Conservation (phyloP, 1,140 invertebrate genomes). For the Drosophila parabipectinata region DNA sequence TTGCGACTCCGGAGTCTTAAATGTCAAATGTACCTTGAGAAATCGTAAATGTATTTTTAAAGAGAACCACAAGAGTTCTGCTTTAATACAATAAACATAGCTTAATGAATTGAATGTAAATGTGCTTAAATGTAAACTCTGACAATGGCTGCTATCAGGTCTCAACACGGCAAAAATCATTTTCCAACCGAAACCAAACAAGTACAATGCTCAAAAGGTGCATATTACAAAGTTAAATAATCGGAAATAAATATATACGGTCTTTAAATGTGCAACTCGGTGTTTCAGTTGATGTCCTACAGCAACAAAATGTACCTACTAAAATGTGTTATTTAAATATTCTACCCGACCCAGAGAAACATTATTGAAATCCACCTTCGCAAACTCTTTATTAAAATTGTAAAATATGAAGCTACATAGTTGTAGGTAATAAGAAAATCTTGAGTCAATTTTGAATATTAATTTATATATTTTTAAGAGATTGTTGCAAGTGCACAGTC, state of each 20-base stretch:
- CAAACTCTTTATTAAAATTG: background rate
- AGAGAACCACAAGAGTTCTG: slow-evolving; percentile 16
- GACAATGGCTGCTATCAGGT: slow-evolving; percentile 48
- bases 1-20: slow-evolving; percentile 35
- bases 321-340: slow-evolving; percentile 5
- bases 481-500: slow-evolving; percentile 38
- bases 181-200: slow-evolving; percentile 20
- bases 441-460: slow-evolving; percentile 56
- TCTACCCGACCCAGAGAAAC: background rate
- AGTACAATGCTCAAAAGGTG: slow-evolving; percentile 68
- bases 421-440: slow-evolving; percentile 35
- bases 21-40: slow-evolving; percentile 74
- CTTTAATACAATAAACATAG: slow-evolving; percentile 1
- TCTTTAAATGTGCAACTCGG: slow-evolving; percentile 44
- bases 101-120: slow-evolving; percentile 4
- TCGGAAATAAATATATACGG: slow-evolving; percentile 22
- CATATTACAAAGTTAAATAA: slow-evolving; percentile 17
- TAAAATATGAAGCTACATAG: slow-evolving; percentile 7
- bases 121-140: slow-evolving; percentile 23
- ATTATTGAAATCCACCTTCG: slow-evolving; percentile 10
- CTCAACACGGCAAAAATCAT: slow-evolving; percentile 17
- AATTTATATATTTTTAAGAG: slow-evolving; percentile 28
- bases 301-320: slow-evolving; percentile 55
- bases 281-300: slow-evolving; percentile 52
- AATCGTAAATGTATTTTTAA: slow-evolving; percentile 23